These are phyloP conservation scores for Metopolophium dirhodum DNA, from an alignment of 1,140 invertebrate species.

Conservation along the genomic window DNA sequence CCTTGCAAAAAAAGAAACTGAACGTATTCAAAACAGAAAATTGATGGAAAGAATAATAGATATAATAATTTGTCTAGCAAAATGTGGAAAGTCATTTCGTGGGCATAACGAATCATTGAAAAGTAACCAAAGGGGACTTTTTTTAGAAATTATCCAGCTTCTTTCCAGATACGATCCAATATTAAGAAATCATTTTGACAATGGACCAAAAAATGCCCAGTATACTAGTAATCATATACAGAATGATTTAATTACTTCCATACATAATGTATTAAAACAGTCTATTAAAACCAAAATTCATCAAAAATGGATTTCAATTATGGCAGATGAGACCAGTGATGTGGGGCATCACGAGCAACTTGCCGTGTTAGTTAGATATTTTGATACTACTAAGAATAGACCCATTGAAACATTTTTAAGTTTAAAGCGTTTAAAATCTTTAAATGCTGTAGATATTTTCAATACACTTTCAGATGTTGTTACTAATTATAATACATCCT, in stretches of 20 bases:
- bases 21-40: not conserved
- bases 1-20: not conserved
- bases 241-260: constrained; percentile 31
- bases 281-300: not conserved
- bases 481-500: constrained; percentile 5
- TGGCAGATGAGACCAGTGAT: constrained; percentile 41
- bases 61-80: constrained; percentile 19
- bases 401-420: constrained; percentile 17
- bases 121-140: not conserved
- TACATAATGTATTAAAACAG: constrained; percentile 56
- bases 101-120: not conserved
- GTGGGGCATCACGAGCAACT: not conserved
- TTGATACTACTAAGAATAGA: constrained; percentile 1
- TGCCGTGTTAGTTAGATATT: constrained; percentile 19
- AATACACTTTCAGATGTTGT: not conserved
- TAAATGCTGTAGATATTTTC: constrained; percentile 11
- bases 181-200: constrained; percentile 35
- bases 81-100: constrained; percentile 4
- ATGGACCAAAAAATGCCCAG: not conserved
- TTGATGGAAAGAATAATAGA: not conserved
- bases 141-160: not conserved
- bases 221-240: constrained; percentile 43
- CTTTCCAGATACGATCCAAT: constrained; percentile 36
- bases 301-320: not conserved
- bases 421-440: not conserved